These are phyloP conservation scores for Muscicapa comitata DNA, from an alignment of 2,797 vertebrate genomes.

Conservation along the genomic window DNA sequence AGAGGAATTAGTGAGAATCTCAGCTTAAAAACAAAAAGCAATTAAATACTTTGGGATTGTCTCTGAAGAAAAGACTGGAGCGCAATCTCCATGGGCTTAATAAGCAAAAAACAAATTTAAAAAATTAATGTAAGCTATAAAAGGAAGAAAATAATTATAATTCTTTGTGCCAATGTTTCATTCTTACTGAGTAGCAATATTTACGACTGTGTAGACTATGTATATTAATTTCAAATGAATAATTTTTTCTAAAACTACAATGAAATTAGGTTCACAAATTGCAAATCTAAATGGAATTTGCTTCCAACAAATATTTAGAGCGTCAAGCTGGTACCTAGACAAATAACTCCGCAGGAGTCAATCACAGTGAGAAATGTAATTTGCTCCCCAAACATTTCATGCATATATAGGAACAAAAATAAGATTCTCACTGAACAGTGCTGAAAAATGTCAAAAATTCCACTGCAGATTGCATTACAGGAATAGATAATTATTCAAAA, in stretches of 20 bases:
- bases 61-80: neutral
- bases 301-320: neutral
- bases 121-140: neutral
- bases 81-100: neutral
- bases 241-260: neutral
- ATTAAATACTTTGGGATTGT: neutral
- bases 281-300: neutral
- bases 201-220: neutral
- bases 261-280: neutral
- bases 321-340: neutral
- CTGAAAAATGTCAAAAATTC: neutral
- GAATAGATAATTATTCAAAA: neutral
- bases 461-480: neutral
- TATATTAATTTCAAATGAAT: neutral
- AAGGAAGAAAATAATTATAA: neutral
- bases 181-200: neutral
- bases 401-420: neutral
- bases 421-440: neutral
- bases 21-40: neutral
- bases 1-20: neutral
- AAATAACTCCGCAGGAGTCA: constrained; percentile 1
- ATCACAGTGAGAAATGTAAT: neutral
- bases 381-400: neutral
- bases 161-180: neutral
- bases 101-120: neutral